Evolutionary conservation across 1,140 invertebrate genomes (phyloP), one percentile per base, ranked within the genome.

Genomic region (Diplogasteroides magnus): DNA sequence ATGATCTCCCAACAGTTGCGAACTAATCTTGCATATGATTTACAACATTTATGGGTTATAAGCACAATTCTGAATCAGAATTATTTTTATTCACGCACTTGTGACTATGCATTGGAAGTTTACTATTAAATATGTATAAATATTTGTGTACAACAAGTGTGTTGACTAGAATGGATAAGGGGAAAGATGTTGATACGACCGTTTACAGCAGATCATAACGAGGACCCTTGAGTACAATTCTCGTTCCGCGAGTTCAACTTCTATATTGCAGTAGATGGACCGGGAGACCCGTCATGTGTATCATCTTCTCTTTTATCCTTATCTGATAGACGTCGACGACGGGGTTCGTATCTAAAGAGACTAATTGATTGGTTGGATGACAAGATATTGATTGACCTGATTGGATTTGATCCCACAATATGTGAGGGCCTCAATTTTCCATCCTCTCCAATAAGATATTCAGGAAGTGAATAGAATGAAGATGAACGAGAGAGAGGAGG

Each of bases 401-500:
- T n/a, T n/a, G 55, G 55, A 56, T 56, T 23, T 56, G 15, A 15
- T 23, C 55, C 55, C 15, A 68, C 66, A 25, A 68, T 57, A 19
- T 23, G 57, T 19, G 48, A 63, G 6, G 70, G 70, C 25, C 70
- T 60, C 2, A 74, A 56, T 14, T 61, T 61, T 19, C 74, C 78
- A 57, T 77, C 69, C 23, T 82, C 80, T 2, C 77, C 80, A 15
- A 78, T 57, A 0, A 74, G 37, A 64, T 81, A 81, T 48, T 81
- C 79, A 19, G 79, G 79, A 23, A 81, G 65, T 13, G 80, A 82
- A 55, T 81, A 77, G 59, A 76, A 81, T 27, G 80, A 81, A 55
- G 73, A 69, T 14, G 80, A 77, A 26, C 78, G 71, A 6, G 73
- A 63, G n/a, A 81, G 61, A 13, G 61, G 63, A 19, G 19, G 48